phyloP scores from a whole-genome alignment of 35 echinoderm and acorn worm genomes.

The Anneissia japonica region DNA sequence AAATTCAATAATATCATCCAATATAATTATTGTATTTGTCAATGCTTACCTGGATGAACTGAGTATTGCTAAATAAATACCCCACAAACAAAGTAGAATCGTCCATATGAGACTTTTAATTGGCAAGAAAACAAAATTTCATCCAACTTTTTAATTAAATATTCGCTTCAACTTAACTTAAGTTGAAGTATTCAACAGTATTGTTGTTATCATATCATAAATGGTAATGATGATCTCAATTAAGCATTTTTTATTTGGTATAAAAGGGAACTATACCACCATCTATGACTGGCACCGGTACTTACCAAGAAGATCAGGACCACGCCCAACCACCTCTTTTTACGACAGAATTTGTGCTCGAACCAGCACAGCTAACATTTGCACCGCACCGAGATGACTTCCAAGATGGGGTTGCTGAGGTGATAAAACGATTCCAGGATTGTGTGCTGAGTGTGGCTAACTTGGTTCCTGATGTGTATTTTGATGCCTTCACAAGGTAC shows the following conservation, averaged over 20 bases:
- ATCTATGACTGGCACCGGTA: neutral
- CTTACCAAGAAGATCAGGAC: slow-evolving; percentile 20
- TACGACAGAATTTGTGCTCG: slow-evolving; percentile 90
- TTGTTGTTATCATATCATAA: neutral
- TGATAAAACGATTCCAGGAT: slow-evolving; percentile 85
- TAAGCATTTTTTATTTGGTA: too few species aligned
- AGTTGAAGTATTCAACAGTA: neutral
- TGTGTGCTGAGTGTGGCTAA: slow-evolving; percentile 94
- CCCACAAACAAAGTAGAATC: too few species aligned
- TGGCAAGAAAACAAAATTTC: too few species aligned
- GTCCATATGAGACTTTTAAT: too few species aligned
- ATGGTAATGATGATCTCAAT: too few species aligned
- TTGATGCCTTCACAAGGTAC: slow-evolving; percentile 99
- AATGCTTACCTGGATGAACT: too few species aligned
- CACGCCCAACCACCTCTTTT: slow-evolving; percentile 60
- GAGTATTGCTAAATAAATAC: too few species aligned
- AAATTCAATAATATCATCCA: too few species aligned
- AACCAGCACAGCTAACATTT: slow-evolving; percentile 82
- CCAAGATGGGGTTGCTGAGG: slow-evolving; percentile 78
- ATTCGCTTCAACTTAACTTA: neutral
- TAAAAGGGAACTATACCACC: neutral
- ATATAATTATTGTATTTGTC: too few species aligned
- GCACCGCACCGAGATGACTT: slow-evolving; percentile 75
- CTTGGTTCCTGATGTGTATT: slow-evolving; percentile 93
- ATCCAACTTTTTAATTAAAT: neutral